These are phyloP conservation scores for Noctua pronuba DNA, from an alignment of 2,888 invertebrate species.

Conservation along the genomic window DNA sequence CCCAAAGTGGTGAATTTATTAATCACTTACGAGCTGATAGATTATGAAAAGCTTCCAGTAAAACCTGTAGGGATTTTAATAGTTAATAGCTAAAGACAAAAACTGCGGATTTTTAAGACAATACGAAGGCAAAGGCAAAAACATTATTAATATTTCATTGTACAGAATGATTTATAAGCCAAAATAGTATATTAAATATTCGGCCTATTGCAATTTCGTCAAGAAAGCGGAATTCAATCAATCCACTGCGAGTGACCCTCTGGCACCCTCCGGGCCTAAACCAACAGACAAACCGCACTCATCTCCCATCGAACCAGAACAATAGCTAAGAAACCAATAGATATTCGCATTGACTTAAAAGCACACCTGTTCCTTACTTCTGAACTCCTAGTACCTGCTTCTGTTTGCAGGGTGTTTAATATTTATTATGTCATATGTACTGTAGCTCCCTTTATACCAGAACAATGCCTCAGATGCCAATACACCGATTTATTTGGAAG, in stretches of 20 bases:
- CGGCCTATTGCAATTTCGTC: neutral
- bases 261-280: conserved; percentile 20
- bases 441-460: neutral
- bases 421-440: neutral
- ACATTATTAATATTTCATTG: neutral
- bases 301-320: conserved; percentile 2
- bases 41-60: neutral
- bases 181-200: neutral
- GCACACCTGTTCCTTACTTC: neutral
- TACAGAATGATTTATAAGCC: neutral
- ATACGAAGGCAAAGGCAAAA: neutral
- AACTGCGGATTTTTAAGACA: too few species aligned
- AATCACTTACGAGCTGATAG: neutral
- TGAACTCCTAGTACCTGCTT: neutral
- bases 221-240: conserved; percentile 22
- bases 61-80: neutral
- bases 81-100: neutral
- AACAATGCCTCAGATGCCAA: neutral
- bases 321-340: conserved; percentile 10
- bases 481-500: neutral
- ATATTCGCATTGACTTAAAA: neutral
- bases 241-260: conserved; percentile 19
- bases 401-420: neutral
- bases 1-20: neutral
- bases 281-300: conserved; percentile 25